Conservation (phyloP, 2,113 vertebrate species). For the Solenodon paradoxus region DNA sequence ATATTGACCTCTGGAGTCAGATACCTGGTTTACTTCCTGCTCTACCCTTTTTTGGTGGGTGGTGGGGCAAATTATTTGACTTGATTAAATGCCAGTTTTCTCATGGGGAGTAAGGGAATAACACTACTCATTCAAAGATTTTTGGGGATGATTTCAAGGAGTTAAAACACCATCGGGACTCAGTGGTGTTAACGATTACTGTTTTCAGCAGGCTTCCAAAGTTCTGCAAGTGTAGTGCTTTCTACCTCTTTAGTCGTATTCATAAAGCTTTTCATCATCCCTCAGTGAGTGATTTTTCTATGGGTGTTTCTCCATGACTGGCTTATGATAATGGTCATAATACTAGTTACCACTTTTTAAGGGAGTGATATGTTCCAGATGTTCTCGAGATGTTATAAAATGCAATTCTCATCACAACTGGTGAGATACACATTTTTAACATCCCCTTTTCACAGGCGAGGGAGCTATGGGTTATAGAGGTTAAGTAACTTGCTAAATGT, state of each 20-base stretch:
- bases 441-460: not conserved
- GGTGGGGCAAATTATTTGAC: not conserved
- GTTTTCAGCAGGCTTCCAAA: not conserved
- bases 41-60: not conserved
- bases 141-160: not conserved
- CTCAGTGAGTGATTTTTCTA: not conserved
- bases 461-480: not conserved
- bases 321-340: not conserved
- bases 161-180: not conserved
- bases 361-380: not conserved
- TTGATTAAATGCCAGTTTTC: not conserved
- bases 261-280: not conserved
- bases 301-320: not conserved
- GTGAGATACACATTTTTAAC: not conserved
- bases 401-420: not conserved
- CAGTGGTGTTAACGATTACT: not conserved
- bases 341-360: not conserved
- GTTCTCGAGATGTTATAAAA: not conserved
- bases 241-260: not conserved
- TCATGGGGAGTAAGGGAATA: conserved; percentile 26
- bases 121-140: not conserved
- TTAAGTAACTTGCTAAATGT: not conserved
- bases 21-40: not conserved
- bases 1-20: not conserved
- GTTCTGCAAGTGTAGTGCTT: not conserved